Evolutionary conservation across 2,113 vertebrate species (phyloP), one percentile per base, ranked within the genome.

Genomic region (Cathartes aura): DNA sequence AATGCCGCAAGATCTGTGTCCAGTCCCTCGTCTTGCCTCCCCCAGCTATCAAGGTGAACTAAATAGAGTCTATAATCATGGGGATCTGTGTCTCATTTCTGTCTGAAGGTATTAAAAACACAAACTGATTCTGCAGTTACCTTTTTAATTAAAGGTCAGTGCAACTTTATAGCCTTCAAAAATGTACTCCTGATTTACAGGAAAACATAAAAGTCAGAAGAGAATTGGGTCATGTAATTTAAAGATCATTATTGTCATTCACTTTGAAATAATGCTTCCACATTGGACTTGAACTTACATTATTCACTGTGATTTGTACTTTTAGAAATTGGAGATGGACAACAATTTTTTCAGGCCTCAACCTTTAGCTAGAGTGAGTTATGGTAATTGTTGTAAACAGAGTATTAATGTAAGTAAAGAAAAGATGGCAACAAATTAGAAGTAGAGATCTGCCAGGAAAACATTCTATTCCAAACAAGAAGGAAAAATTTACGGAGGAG

Each of bases 341-440:
- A 89, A 89, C 83, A 92, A 67, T 67, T 96, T 89, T 96, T 96
- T 96, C 87, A 93, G 60, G 59, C 81, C 47, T 93, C 42, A 74
- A 71, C n/a, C 43, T 92, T 53, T 89, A 92, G 91, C 92, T 97
- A 68, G 70, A 70, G 40, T 84, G 62, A 97, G 71, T 96, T 97
- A 98, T 72, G 58, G 76, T 92, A 96, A 97, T 90, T 94, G 84
- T 34, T 85, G 32, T 91, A 98, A 94, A 67, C 62, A 97, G 38
- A 79, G 42, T n/a, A 87, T 87, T 96, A 94, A 92, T 82, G 29
- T 59, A 93, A 80, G 26, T 75, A 84, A 91, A 89, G 48, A 80
- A 94, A 93, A 91, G 38, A 88, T 88, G 12, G 13, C 32, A 83
- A 68, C 22, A 89, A 92, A 93, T 72, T 47, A 82, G 86, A 95